phyloP scores from a whole-genome alignment of 2,888 invertebrate species.

The Orthonevra nobilis region DNA sequence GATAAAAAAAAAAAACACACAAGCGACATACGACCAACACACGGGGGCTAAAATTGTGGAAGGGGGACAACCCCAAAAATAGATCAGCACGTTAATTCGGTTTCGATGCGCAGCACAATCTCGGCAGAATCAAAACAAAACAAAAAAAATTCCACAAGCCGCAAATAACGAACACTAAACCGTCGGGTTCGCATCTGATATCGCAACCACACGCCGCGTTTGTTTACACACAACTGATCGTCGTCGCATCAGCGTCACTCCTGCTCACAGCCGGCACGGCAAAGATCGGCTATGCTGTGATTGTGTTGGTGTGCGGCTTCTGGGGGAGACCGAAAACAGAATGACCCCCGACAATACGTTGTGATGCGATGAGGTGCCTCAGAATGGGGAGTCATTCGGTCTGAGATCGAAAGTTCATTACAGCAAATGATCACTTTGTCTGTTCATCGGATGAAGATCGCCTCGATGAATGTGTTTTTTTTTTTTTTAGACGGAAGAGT shows the following conservation, averaged over 20 bases:
- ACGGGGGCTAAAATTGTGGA: conserved; percentile 27
- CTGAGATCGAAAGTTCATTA: conserved; percentile 50
- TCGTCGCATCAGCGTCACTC: conserved; percentile 20
- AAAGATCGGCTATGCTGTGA: too few species aligned
- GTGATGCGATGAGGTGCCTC: conserved; percentile 35
- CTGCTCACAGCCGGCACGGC: conserved; percentile 49
- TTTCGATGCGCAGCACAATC: conserved; percentile 4
- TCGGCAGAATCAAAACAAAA: conserved; percentile 64
- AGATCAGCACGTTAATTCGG: conserved; percentile 56
- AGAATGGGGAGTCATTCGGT: conserved; percentile 10
- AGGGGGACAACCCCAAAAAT: conserved; percentile 50
- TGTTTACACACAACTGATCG: conserved; percentile 68
- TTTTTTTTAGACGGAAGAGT: background rate
- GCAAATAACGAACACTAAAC: background rate
- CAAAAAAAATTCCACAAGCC: conserved; percentile 25
- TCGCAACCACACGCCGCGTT: conserved; percentile 64
- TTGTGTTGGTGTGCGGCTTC: background rate
- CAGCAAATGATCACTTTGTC: background rate
- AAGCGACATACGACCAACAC: conserved; percentile 26
- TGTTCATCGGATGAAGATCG: conserved; percentile 1
- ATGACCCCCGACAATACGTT: too few species aligned
- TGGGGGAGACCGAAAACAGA: background rate
- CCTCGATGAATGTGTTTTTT: background rate
- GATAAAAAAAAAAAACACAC: conserved; percentile 1
- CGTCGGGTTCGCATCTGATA: conserved; percentile 44